phyloP scores from a whole-genome alignment of 2,797 vertebrate species.

The Acanthurus lineatus region DNA sequence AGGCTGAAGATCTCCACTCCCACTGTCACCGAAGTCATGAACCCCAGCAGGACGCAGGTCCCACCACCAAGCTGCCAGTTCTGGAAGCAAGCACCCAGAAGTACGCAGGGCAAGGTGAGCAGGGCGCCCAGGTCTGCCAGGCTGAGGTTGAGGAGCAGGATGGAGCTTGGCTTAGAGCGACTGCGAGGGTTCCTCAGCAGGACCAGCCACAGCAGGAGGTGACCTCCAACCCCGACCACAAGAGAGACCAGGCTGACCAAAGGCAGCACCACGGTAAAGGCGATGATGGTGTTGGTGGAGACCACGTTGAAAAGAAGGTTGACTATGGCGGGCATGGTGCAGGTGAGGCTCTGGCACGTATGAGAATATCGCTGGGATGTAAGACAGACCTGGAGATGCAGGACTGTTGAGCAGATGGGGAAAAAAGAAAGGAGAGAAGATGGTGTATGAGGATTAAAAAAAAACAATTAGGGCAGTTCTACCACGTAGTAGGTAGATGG shows the following conservation, averaged over 20 bases:
- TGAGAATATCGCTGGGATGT: background rate
- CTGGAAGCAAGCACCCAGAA: slow-evolving; percentile 77
- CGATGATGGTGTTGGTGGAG: slow-evolving; percentile 84
- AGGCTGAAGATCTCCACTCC: slow-evolving; percentile 83
- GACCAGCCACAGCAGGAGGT: slow-evolving; percentile 81
- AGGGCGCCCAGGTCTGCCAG: slow-evolving; percentile 80
- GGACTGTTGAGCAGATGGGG: background rate
- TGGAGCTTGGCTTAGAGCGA: slow-evolving; percentile 76
- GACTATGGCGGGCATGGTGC: slow-evolving; percentile 81
- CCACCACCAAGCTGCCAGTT: slow-evolving; percentile 78
- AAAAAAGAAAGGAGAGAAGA: background rate
- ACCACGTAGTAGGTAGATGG: background rate
- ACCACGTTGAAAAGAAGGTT: slow-evolving; percentile 83
- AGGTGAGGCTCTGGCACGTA: background rate
- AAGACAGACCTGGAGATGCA: background rate
- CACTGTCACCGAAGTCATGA: slow-evolving; percentile 81
- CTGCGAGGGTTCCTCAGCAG: slow-evolving; percentile 75
- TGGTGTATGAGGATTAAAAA: background rate
- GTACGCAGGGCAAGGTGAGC: slow-evolving; percentile 80
- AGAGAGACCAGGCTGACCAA: slow-evolving; percentile 81
- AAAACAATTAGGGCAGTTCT: background rate
- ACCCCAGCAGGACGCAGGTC: slow-evolving; percentile 80
- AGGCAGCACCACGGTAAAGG: slow-evolving; percentile 79
- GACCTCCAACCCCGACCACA: slow-evolving; percentile 77
- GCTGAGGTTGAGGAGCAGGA: slow-evolving; percentile 84